Percentiles rank a stretch among this genome's conserved stretches.
phyloP scores from a whole-genome alignment of 1,140 invertebrate species.

The Drosophila busckii region DNA sequence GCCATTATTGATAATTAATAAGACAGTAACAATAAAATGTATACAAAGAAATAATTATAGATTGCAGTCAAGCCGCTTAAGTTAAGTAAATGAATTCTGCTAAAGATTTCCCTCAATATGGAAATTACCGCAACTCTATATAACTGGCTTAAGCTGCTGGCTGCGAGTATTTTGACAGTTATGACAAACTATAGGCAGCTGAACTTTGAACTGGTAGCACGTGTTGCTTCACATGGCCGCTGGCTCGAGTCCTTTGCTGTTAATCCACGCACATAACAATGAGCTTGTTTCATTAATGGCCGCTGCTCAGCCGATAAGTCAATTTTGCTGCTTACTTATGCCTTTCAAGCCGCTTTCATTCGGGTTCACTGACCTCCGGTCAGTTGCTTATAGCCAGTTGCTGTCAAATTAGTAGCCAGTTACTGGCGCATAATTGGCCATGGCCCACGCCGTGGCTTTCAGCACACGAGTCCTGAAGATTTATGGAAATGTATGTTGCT shows the following conservation, averaged over 20 bases:
- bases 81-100: too few species aligned
- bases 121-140: too few species aligned
- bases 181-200: too few species aligned
- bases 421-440: conserved; percentile 63
- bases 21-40: too few species aligned
- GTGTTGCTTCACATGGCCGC: conserved; percentile 1
- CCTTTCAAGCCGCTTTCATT: not conserved
- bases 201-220: too few species aligned
- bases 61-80: too few species aligned
- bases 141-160: too few species aligned
- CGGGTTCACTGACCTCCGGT: conserved; percentile 31
- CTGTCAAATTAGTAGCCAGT: conserved; percentile 73
- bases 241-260: conserved; percentile 1
- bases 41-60: too few species aligned
- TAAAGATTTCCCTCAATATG: too few species aligned
- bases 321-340: conserved; percentile 54
- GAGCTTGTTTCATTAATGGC: conserved; percentile 19
- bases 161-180: too few species aligned
- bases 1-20: too few species aligned
- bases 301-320: conserved; percentile 42
- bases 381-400: conserved; percentile 45
- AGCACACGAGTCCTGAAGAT: conserved; percentile 66
- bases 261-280: conserved; percentile 34
- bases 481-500: conserved; percentile 74
- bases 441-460: conserved; percentile 50